phyloP scores from a whole-genome alignment of 1,140 invertebrate species.

The Drosophila jambulina region DNA sequence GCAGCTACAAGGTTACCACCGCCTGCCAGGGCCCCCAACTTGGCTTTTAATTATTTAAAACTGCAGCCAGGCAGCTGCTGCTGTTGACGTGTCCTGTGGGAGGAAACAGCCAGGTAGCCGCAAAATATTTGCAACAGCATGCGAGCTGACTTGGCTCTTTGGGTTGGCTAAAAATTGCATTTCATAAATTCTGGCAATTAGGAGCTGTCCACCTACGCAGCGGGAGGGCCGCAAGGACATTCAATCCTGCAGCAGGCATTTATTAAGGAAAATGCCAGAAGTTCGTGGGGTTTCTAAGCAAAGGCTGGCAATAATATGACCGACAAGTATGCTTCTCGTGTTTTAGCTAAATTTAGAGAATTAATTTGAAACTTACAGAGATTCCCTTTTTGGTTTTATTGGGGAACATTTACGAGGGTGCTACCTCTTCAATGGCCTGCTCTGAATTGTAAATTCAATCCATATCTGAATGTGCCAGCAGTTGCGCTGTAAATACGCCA shows the following conservation, averaged over 20 bases:
- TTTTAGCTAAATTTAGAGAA: not conserved
- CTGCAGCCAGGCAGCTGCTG: conserved; percentile 60
- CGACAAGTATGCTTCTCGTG: not conserved
- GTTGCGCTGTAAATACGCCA: conserved; percentile 36
- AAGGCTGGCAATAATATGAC: not conserved
- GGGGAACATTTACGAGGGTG: not conserved
- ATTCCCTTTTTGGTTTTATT: conserved; percentile 1
- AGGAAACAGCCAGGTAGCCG: conserved; percentile 18
- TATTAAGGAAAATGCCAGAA: not conserved
- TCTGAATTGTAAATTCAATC: conserved; percentile 52
- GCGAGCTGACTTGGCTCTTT: conserved; percentile 40
- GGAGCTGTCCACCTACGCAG: conserved; percentile 42
- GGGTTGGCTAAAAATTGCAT: conserved; percentile 51
- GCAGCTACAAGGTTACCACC: conserved; percentile 17
- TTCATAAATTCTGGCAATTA: conserved; percentile 70
- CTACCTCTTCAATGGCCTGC: conserved; percentile 19
- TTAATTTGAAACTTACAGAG: conserved; percentile 9
- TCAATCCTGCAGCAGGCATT: conserved; percentile 3
- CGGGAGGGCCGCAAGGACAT: conserved; percentile 2
- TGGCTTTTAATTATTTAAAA: conserved; percentile 78
- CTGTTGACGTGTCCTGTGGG: conserved; percentile 60
- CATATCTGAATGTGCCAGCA: conserved; percentile 24
- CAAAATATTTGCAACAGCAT: conserved; percentile 64
- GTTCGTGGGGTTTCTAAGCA: not conserved
- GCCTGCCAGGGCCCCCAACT: conserved; percentile 23